Evolutionary conservation across 1,140 invertebrate species (phyloP), one percentile per base, ranked within the genome.

Genomic region (Lineus longissimus): DNA sequence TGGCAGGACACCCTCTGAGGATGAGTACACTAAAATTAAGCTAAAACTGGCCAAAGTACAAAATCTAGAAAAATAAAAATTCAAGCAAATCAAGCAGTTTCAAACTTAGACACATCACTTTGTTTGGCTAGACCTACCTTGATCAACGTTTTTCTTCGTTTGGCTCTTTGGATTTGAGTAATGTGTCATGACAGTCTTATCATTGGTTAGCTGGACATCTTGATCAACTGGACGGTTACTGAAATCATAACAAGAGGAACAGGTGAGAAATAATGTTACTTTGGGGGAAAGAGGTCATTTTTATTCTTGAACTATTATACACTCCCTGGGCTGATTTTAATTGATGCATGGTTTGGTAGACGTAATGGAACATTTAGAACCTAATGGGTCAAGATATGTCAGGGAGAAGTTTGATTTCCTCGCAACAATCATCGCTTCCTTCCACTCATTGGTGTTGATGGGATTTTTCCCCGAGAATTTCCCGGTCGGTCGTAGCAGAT

Each of bases 191-290:
- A 81, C 72, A 55, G 74, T 67, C 67, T 77, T 76, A 62, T 81
- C 74, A 71, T 81, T 81, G 33, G 75, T 73, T 65, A 81, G 59
- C 64, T 78, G 76, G 7, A 81, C 70, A 64, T 81, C 79, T 57
- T 79, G 77, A 31, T 79, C 76, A 31, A 68, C 73, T 40, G 71
- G 64, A 47, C 79, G 75, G 55, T 80, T 79, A 64, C 79, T 81
- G 68, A 15, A 71, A 68, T 56, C 65, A 55, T 30, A 22, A 55
- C 13, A 25, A 60, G 9, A 6, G 6, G n/a, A 7, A 22, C 9
- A 19, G 4, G 11, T 25, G 22, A 45, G 13, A 54, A n/a, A 30
- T 54, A 23, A 60, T 23, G 17, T 25, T 7, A 41, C 13, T 33
- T 11, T 15, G 15, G 9, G 13, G 23, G 13, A 23, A 17, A 45